Evolutionary conservation across 2,113 vertebrate genomes (phyloP).

Genomic region (Cyanoderma ruficeps): DNA sequence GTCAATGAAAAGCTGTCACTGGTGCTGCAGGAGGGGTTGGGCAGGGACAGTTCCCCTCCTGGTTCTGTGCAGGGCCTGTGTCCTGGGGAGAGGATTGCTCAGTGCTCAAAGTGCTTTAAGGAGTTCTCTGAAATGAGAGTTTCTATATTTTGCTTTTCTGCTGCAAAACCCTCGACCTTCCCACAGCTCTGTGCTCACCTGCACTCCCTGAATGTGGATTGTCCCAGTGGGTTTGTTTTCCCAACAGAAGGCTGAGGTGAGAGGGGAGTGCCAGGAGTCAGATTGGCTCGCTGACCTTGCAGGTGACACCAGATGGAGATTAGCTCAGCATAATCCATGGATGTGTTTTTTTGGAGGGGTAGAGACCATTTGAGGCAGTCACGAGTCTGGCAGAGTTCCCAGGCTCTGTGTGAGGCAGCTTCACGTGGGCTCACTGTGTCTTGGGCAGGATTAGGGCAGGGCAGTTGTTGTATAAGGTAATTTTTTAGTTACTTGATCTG

Average conservation of each 20-base stretch:
- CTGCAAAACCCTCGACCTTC: background rate
- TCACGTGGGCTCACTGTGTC: background rate
- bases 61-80: background rate
- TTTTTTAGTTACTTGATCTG: background rate
- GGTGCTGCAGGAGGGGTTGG: background rate
- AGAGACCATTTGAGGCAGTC: background rate
- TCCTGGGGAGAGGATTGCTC: background rate
- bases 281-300: background rate
- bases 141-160: background rate
- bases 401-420: background rate
- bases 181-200: fast-evolving
- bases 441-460: background rate
- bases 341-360: background rate
- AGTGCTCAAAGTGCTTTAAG: fast-evolving
- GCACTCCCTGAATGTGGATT: background rate
- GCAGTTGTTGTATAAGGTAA: background rate
- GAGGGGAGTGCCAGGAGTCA: background rate
- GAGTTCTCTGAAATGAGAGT: background rate
- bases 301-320: background rate
- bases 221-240: background rate
- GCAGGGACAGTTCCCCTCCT: background rate
- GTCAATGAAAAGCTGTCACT: fast-evolving
- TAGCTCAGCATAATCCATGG: background rate
- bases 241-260: background rate
- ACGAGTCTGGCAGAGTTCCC: background rate